These are phyloP conservation scores for Drosophila ustulata DNA, from an alignment of 2,888 invertebrate genomes.

Conservation along the genomic window DNA sequence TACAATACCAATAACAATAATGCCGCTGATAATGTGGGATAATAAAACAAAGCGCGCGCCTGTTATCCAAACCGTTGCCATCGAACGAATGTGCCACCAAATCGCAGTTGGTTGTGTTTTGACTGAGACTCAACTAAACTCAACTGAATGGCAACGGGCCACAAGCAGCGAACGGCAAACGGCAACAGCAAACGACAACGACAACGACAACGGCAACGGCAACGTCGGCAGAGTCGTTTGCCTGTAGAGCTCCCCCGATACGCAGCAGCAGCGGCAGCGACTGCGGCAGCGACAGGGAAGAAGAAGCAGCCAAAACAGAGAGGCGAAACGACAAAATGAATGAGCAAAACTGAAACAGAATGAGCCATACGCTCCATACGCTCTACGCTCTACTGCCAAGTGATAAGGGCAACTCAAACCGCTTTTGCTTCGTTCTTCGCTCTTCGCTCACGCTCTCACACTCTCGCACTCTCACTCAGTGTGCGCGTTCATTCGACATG, in stretches of 20 bases:
- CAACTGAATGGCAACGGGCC: constrained; percentile 60
- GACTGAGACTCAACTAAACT: constrained; percentile 80
- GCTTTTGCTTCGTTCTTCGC: not conserved
- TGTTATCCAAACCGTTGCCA: constrained; percentile 85
- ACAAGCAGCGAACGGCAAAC: constrained; percentile 15
- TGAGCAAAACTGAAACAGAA: constrained; percentile 65
- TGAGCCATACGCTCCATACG: constrained; percentile 41
- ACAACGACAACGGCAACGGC: constrained; percentile 12
- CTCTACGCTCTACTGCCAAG: constrained; percentile 21
- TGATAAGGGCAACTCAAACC: constrained; percentile 67
- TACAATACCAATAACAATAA: constrained; percentile 82
- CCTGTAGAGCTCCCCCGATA: constrained; percentile 64
- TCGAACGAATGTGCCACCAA: constrained; percentile 85
- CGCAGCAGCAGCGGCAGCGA: constrained; percentile 23
- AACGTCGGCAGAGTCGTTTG: constrained; percentile 41
- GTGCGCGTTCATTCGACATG: constrained; percentile 40
- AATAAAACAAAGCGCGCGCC: constrained; percentile 85
- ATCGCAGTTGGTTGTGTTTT: constrained; percentile 85
- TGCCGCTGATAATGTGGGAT: constrained; percentile 83
- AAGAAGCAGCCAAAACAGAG: constrained; percentile 72
- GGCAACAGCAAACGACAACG: constrained; percentile 10
- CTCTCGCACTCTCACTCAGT: constrained; percentile 26
- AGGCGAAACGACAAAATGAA: constrained; percentile 61
- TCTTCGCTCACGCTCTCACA: constrained; percentile 28
- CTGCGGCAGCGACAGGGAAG: constrained; percentile 35